These are phyloP conservation scores for Silurus meridionalis DNA, from an alignment of 2,113 vertebrate genomes.

Conservation along the genomic window DNA sequence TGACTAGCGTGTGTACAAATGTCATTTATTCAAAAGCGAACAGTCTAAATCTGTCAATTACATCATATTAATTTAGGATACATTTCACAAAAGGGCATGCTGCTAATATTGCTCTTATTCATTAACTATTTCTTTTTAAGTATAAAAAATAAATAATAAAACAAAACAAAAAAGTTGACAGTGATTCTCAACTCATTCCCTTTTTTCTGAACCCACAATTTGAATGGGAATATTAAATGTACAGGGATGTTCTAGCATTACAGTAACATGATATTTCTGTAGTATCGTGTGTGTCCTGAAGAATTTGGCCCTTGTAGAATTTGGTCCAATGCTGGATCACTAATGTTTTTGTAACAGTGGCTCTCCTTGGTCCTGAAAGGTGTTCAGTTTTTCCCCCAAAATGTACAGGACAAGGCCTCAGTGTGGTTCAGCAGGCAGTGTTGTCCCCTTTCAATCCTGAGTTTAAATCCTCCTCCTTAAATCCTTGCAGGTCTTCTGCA, in stretches of 20 bases:
- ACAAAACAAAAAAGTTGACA: background rate
- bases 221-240: background rate
- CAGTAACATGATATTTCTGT: background rate
- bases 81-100: slow-evolving; percentile 26
- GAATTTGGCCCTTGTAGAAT: background rate
- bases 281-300: background rate
- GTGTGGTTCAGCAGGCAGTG: background rate
- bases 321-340: background rate
- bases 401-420: background rate
- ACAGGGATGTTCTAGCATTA: background rate
- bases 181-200: background rate
- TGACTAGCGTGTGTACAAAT: slow-evolving; percentile 40
- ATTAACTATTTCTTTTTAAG: slow-evolving; percentile 13
- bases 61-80: slow-evolving; percentile 28
- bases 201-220: background rate
- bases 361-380: slow-evolving; percentile 2
- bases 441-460: background rate
- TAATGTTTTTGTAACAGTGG: background rate
- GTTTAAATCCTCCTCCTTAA: background rate
- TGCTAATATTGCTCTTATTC: slow-evolving; percentile 23
- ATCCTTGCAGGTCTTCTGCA: background rate
- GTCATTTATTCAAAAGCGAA: slow-evolving; percentile 49
- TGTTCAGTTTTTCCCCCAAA: background rate
- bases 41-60: slow-evolving; percentile 40
- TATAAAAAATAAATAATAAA: slow-evolving; percentile 5